phyloP scores from a whole-genome alignment of 2,113 vertebrate species.

The Campylorhamphus procurvoides region DNA sequence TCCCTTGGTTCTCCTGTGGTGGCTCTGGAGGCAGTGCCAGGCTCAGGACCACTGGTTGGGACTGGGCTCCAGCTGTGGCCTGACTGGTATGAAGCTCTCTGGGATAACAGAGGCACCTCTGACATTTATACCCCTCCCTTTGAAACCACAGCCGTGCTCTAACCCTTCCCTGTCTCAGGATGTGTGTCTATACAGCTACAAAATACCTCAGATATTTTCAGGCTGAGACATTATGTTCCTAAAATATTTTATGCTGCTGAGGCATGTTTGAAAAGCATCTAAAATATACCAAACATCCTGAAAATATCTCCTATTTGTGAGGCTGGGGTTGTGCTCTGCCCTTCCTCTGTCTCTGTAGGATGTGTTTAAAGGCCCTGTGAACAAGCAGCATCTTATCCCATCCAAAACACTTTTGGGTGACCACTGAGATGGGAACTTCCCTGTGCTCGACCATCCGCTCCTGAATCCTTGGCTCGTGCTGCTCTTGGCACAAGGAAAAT shows the following conservation, averaged over 20 bases:
- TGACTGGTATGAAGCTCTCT: background rate
- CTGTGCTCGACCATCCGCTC: background rate
- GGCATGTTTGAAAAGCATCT: background rate
- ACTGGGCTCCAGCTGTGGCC: accelerated
- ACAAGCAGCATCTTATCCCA: background rate
- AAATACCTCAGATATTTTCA: background rate
- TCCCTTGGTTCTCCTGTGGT: background rate
- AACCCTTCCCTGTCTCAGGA: background rate
- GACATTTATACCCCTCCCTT: background rate
- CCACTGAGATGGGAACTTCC: background rate
- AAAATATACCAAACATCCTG: background rate
- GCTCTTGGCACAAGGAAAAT: background rate
- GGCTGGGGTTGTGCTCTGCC: background rate
- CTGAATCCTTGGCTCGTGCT: background rate
- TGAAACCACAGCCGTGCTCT: background rate
- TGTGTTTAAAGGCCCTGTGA: background rate
- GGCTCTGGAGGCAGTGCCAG: background rate
- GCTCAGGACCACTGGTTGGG: background rate
- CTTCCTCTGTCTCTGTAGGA: background rate
- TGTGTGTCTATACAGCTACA: background rate
- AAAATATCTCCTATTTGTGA: background rate
- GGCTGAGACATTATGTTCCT: background rate
- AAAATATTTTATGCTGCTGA: background rate
- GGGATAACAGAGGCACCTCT: background rate
- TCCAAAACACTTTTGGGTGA: background rate